Evolutionary conservation across 1,140 invertebrate genomes (phyloP), one percentile per base, ranked within the genome.

Genomic region (Bacillus rossius): DNA sequence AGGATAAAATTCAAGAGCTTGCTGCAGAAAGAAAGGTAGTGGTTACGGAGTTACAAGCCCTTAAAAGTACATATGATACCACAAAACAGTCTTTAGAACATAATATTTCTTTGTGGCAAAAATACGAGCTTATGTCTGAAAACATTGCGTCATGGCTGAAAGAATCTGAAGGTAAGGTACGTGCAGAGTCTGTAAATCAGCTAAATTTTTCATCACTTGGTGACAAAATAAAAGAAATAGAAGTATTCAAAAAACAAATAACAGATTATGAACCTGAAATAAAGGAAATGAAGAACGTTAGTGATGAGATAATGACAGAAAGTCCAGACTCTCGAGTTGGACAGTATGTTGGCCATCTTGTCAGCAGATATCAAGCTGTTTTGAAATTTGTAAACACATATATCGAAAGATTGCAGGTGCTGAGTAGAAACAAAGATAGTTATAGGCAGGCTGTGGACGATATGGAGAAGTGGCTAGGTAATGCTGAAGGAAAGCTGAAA

Each of bases 111-210:
- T 75, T 90, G 5, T 94, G 91, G 87, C 81, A 88, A 59, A 81
- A 85, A 56, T 94, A 93, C 71, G 92, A 96, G 68, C 71, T 75
- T 2, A 73, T 84, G 16, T 84, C 86, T 50, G 92, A 96, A 64
- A 82, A 81, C 57, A 79, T 95, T 8, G 81, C 85, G 1, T 78
- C 84, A 1, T 94, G 90, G 91, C 70, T 98, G n/a, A 92, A 91
- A 69, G 86, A 91, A 49, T 87, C 86, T 60, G 94, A 98, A 77
- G 84, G 82, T 49, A 84, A 80, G 70, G 83, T 92, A 1, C 82
- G 91, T 68, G 73, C 77, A 38, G 89, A 93, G 70, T 84, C 86
- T 10, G 81, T 82, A 5, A 80, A 77, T 41, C 82, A 90, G 64
- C 73, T 91, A 49, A 73, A 77, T 52, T 59, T 57, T 10, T 26